A percentile compares a stretch with the other conserved stretches of the same genome.
Conservation (phyloP, 2,888 invertebrate genomes). For the Leucophora obtusa region DNA sequence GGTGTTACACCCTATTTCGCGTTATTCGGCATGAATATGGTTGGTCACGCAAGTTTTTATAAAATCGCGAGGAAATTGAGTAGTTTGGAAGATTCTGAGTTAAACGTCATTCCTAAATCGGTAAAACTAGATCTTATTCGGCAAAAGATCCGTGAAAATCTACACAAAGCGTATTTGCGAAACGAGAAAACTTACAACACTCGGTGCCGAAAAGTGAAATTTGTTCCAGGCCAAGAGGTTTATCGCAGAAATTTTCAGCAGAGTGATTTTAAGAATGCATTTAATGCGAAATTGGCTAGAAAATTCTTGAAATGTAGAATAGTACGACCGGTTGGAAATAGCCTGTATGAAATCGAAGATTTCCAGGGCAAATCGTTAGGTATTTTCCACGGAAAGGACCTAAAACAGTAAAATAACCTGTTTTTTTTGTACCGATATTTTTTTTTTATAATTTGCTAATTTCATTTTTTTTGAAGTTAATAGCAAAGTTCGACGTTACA, state of each 20-base stretch:
- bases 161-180: not conserved
- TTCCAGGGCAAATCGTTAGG: no score
- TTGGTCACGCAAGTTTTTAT: not conserved
- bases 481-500: no score
- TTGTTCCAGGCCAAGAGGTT: not conserved
- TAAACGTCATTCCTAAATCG: not conserved
- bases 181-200: not conserved
- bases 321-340: no score
- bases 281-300: no score
- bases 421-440: no score
- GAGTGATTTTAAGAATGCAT: no score
- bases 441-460: no score
- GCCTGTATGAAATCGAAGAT: no score
- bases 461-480: no score
- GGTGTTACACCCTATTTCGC: constrained; percentile 47
- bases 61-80: not conserved
- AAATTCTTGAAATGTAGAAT: no score
- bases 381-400: no score
- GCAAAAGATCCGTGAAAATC: not conserved
- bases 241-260: not conserved
- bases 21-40: constrained; percentile 42
- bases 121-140: not conserved
- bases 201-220: not conserved
- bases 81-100: not conserved
- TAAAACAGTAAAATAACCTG: no score